These are phyloP conservation scores for Pseudochirops cupreus DNA, from an alignment of 2,797 vertebrate genomes.

Conservation along the genomic window DNA sequence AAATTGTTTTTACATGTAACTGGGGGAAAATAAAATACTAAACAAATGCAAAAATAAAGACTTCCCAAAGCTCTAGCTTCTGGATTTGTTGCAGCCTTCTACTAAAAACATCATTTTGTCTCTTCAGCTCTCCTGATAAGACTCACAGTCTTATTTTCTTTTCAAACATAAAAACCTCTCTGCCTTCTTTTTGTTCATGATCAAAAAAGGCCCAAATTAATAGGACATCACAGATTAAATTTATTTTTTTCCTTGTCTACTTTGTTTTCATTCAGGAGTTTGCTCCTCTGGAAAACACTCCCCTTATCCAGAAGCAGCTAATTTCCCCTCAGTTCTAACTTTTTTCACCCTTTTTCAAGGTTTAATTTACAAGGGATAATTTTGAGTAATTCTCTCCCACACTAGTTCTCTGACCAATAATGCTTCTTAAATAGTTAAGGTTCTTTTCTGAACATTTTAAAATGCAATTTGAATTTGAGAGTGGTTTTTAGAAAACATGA, in stretches of 20 bases:
- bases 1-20: too few species aligned
- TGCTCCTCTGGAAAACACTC: neutral
- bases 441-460: constrained; percentile 5
- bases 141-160: neutral
- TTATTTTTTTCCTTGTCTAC: neutral
- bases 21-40: too few species aligned
- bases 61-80: constrained; percentile 9
- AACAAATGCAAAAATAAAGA: too few species aligned
- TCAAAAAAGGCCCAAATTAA: neutral
- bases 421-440: neutral
- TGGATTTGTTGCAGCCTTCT: constrained; percentile 9
- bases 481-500: neutral
- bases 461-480: neutral
- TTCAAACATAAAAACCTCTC: neutral
- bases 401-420: neutral
- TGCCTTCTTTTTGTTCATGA: neutral
- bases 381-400: neutral
- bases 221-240: neutral
- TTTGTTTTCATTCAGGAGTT: neutral
- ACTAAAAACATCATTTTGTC: neutral
- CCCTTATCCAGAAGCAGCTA: neutral
- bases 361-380: neutral
- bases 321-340: neutral
- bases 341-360: neutral
- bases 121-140: neutral